phyloP scores from a whole-genome alignment of 1,140 invertebrate genomes.

The Cecropterus lyciades region DNA sequence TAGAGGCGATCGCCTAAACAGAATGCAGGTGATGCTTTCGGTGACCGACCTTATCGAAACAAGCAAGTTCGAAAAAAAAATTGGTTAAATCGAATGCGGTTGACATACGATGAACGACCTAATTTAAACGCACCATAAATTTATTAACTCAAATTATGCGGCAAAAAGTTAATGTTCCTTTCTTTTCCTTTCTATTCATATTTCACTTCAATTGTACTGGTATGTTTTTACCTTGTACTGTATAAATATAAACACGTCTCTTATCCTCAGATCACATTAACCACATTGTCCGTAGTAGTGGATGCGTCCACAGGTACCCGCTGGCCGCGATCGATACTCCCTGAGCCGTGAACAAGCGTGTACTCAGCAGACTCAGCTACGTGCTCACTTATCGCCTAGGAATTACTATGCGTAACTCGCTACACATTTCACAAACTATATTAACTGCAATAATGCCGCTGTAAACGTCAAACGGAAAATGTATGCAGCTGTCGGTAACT shows the following conservation, averaged over 20 bases:
- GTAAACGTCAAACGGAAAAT: not conserved
- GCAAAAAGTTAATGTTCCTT: no score
- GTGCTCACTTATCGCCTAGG: conserved; percentile 16
- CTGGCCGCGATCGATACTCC: conserved; percentile 20
- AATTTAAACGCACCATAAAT: no score
- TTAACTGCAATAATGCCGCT: conserved; percentile 1
- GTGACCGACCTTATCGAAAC: no score
- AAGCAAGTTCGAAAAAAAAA: no score
- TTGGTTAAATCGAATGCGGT: no score
- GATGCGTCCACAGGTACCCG: no score
- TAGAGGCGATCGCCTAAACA: no score
- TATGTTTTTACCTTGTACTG: not conserved
- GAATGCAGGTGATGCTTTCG: no score
- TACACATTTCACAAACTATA: not conserved
- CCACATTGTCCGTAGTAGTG: not conserved
- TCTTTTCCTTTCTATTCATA: no score
- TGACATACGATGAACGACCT: no score
- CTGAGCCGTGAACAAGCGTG: conserved; percentile 23
- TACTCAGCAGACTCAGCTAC: conserved; percentile 14
- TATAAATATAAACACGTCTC: not conserved
- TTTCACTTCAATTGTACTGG: no score
- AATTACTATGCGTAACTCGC: conserved; percentile 16
- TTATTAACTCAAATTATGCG: no score
- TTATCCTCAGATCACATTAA: not conserved
- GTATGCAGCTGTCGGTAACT: not conserved